Conservation (phyloP, 2,888 invertebrate species). For the Cremastobaeus sp. region DNA sequence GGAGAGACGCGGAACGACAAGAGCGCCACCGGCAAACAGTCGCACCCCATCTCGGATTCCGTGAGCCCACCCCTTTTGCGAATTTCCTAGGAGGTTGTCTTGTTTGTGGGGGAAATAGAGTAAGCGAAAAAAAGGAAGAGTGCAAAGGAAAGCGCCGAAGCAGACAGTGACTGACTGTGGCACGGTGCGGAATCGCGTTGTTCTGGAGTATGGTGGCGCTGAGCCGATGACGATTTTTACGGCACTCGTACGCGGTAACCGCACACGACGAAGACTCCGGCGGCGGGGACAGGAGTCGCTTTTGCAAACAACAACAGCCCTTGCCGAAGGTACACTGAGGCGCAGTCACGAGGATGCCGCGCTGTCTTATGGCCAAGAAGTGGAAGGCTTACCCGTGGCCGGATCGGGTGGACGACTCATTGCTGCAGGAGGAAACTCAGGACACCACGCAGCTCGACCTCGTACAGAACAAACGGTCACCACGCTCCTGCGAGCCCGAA, state of each 20-base stretch:
- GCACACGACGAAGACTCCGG: conserved; percentile 70
- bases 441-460: conserved; percentile 78
- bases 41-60: conserved; percentile 64
- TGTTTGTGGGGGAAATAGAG: conserved; percentile 32
- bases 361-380: conserved; percentile 97
- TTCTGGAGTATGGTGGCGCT: background rate
- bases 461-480: conserved; percentile 80
- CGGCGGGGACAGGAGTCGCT: conserved; percentile 61
- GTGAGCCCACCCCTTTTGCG: conserved; percentile 51
- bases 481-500: conserved; percentile 69
- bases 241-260: conserved; percentile 66
- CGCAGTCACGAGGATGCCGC: conserved; percentile 84
- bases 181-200: background rate
- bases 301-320: conserved; percentile 24
- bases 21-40: conserved; percentile 64
- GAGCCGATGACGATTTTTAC: conserved; percentile 71
- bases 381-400: conserved; percentile 93
- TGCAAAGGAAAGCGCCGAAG: conserved; percentile 3
- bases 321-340: conserved; percentile 13
- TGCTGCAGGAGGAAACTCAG: conserved; percentile 59
- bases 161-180: background rate
- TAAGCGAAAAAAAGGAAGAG: conserved; percentile 27
- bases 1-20: conserved; percentile 39
- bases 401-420: conserved; percentile 80
- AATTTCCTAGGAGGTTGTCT: conserved; percentile 42